These are phyloP conservation scores for Hylia prasina DNA, from an alignment of 2,113 vertebrate species.

Conservation along the genomic window DNA sequence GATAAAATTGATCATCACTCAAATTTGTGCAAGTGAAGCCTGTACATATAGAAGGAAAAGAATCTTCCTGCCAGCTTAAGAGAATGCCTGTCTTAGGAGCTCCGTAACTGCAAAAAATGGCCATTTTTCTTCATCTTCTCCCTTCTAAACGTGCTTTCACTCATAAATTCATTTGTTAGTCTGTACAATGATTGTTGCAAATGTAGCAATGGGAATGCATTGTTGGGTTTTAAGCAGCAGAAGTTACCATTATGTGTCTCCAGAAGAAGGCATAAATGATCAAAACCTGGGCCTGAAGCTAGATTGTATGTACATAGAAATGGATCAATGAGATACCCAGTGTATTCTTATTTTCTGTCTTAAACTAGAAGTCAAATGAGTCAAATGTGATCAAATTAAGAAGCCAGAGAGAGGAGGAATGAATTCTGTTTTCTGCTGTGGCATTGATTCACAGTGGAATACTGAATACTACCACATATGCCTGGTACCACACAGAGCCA, in stretches of 20 bases:
- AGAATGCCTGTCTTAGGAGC: not conserved
- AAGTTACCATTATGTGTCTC: not conserved
- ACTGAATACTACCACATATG: not conserved
- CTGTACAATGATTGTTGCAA: not conserved
- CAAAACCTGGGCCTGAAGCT: not conserved
- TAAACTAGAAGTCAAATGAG: not conserved
- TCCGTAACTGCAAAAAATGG: not conserved
- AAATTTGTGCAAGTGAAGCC: not conserved
- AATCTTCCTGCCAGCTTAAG: not conserved
- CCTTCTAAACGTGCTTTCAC: not conserved
- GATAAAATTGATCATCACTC: not conserved
- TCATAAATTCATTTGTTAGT: not conserved
- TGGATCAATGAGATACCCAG: not conserved
- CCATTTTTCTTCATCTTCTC: not conserved
- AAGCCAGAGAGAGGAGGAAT: not conserved
- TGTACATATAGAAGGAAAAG: not conserved
- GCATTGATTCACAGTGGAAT: not conserved
- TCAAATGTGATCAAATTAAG: not conserved
- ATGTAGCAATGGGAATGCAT: not conserved
- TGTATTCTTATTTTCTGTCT: not conserved
- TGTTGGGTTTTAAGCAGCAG: not conserved
- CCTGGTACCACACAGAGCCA: not conserved
- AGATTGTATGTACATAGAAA: not conserved
- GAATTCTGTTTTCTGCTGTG: not conserved
- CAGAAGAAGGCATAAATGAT: not conserved